A percentile compares a stretch with the other conserved stretches of the same genome.
Conservation (phyloP, 2,113 vertebrate genomes). For the Lophura nycthemera region DNA sequence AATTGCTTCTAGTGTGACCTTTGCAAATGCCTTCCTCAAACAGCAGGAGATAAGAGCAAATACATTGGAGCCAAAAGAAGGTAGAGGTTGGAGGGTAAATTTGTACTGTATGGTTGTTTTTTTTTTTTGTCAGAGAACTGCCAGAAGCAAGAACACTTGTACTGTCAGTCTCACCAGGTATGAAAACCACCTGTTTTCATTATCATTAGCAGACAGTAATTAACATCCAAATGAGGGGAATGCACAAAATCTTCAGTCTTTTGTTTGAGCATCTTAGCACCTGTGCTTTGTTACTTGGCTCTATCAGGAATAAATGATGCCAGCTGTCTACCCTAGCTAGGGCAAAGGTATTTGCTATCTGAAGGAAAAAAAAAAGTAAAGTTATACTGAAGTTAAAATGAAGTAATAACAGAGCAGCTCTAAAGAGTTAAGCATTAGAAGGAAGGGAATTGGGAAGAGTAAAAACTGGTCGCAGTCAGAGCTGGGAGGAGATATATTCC, state of each 20-base stretch:
- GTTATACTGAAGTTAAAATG: background rate
- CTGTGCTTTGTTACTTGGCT: background rate
- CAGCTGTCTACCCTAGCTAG: background rate
- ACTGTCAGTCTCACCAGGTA: background rate
- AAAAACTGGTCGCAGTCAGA: background rate
- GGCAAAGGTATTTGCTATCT: background rate
- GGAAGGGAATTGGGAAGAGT: background rate
- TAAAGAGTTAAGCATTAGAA: background rate
- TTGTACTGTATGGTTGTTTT: background rate
- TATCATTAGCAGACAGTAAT: background rate
- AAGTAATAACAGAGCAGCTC: background rate
- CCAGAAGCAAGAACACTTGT: background rate
- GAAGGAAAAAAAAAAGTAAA: constrained; percentile 9
- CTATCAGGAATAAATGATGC: rapidly evolving
- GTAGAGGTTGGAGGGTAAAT: background rate
- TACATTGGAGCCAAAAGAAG: background rate
- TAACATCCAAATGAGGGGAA: background rate
- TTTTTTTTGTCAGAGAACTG: background rate
- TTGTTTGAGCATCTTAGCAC: background rate
- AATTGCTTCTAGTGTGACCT: constrained; percentile 27
- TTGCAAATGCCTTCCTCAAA: constrained; percentile 7
- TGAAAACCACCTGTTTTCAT: background rate
- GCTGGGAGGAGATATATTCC: constrained; percentile 11
- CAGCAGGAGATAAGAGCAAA: constrained; percentile 9
- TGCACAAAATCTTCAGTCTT: background rate